Evolutionary conservation across 1,140 invertebrate species (phyloP).

Genomic region (Cydia pomonella): DNA sequence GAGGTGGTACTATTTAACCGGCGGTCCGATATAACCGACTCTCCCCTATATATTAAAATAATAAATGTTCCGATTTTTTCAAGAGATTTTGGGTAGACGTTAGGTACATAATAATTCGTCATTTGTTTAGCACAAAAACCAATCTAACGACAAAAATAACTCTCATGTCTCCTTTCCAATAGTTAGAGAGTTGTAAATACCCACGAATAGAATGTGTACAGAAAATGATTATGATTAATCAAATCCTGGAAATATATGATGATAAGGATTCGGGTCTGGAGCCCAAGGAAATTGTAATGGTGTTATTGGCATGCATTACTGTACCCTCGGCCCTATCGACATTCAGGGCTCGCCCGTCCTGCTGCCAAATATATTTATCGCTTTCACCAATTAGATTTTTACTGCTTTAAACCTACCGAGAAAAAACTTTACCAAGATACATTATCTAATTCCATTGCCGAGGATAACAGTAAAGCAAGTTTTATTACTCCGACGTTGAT

Average conservation of each 20-base stretch:
- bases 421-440: constrained; percentile 62
- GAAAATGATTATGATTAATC: constrained; percentile 39
- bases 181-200: background rate
- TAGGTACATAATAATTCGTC: no score
- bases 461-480: constrained; percentile 71
- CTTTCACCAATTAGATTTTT: constrained; percentile 61
- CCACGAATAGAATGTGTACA: constrained; percentile 14
- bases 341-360: constrained; percentile 52
- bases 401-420: constrained; percentile 54
- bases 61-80: no score
- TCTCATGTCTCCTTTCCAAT: no score
- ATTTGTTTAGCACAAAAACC: no score
- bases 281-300: constrained; percentile 48
- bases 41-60: no score
- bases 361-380: constrained; percentile 64
- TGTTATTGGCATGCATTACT: constrained; percentile 64
- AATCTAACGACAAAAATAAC: no score
- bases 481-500: constrained; percentile 73
- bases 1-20: no score
- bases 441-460: constrained; percentile 70
- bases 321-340: constrained; percentile 55
- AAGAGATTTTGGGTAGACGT: no score
- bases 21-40: no score
- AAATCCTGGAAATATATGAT: constrained; percentile 44
- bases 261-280: constrained; percentile 46